Evolutionary conservation across 1,140 invertebrate genomes (phyloP).

Genomic region (Arctopsyche grandis): DNA sequence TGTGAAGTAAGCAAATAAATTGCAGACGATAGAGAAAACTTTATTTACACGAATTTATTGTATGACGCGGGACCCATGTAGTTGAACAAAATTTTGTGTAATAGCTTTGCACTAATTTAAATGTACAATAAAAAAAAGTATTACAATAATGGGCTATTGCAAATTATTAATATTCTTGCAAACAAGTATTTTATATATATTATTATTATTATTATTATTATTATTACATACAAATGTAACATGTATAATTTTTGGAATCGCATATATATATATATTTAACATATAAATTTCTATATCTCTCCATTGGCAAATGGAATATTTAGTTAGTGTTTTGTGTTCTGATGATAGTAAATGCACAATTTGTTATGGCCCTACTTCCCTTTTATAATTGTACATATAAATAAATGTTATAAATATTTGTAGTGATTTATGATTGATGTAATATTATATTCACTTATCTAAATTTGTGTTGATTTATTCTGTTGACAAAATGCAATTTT

Average conservation of each 20-base stretch:
- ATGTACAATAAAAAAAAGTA: slow-evolving; percentile 10
- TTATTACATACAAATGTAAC: background rate
- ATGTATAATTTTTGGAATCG: slow-evolving; percentile 6
- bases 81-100: slow-evolving; percentile 36
- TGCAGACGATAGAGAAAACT: slow-evolving; percentile 42
- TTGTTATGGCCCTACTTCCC: background rate
- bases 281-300: background rate
- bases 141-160: slow-evolving; percentile 1
- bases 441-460: too few species aligned
- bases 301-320: background rate
- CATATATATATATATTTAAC: slow-evolving; percentile 3
- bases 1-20: slow-evolving; percentile 44
- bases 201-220: background rate
- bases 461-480: too few species aligned
- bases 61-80: slow-evolving; percentile 54
- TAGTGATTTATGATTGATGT: too few species aligned
- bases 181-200: slow-evolving; percentile 1
- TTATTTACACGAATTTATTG: slow-evolving; percentile 48
- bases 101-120: slow-evolving; percentile 37
- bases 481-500: too few species aligned
- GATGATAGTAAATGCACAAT: background rate
- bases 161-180: slow-evolving; percentile 1
- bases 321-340: background rate
- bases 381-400: slow-evolving; percentile 12
- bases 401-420: background rate